These are phyloP conservation scores for Sakesphorus luctuosus DNA, from an alignment of 2,113 vertebrate genomes.

Conservation along the genomic window DNA sequence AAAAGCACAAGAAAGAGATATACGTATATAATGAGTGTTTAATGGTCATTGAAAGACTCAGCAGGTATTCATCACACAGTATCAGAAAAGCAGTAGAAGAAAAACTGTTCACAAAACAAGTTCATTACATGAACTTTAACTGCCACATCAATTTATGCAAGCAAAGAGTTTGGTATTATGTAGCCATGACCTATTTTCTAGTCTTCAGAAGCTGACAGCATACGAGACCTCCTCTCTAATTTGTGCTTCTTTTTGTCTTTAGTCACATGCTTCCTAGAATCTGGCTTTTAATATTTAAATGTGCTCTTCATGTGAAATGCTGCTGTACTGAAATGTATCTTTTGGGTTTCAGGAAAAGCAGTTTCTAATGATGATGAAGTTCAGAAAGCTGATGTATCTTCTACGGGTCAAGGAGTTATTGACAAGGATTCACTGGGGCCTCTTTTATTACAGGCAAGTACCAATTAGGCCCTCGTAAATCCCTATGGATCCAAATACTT, in stretches of 20 bases:
- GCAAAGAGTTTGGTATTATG: background rate
- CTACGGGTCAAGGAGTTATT: constrained; percentile 97
- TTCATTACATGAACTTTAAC: background rate
- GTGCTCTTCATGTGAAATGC: background rate
- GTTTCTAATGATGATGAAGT: constrained; percentile 93
- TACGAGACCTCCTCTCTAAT: background rate
- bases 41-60: background rate
- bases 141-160: background rate
- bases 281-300: background rate
- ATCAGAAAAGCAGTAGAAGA: background rate
- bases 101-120: background rate
- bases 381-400: constrained; percentile 98
- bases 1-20: background rate
- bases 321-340: background rate
- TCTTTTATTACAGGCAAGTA: constrained; percentile 91
- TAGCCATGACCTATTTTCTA: background rate
- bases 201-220: background rate
- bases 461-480: background rate
- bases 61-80: background rate
- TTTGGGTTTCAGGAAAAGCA: constrained; percentile 84
- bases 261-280: background rate
- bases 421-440: constrained; percentile 98
- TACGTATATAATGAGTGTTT: background rate
- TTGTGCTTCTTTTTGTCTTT: background rate
- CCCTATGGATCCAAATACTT: background rate